A percentile compares a stretch with the other conserved stretches of the same genome.
phyloP scores from a whole-genome alignment of 1,140 invertebrate species.

The Diprion similis region DNA sequence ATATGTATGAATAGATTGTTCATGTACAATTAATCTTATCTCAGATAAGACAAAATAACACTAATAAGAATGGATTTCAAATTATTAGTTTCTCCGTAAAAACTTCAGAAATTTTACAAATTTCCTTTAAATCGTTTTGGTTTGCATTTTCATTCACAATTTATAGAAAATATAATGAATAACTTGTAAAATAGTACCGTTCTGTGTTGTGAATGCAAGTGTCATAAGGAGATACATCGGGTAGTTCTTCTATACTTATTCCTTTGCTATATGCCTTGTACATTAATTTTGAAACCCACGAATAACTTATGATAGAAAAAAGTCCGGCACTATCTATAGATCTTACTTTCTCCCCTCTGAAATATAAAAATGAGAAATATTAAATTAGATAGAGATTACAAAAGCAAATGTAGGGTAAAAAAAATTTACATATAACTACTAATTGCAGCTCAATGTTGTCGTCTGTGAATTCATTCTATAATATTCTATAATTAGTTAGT shows the following conservation, averaged over 20 bases:
- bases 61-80: too few relatives aligned
- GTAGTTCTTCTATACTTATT: slow-evolving; percentile 57
- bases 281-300: slow-evolving; percentile 68
- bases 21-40: too few relatives aligned
- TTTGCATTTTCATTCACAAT: not conserved
- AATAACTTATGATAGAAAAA: slow-evolving; percentile 65
- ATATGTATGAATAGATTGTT: too few relatives aligned
- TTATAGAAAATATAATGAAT: not conserved
- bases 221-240: slow-evolving; percentile 62
- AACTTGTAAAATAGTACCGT: slow-evolving; percentile 40
- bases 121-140: not conserved
- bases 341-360: slow-evolving; percentile 45
- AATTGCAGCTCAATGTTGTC: too few relatives aligned
- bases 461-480: not conserved
- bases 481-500: not conserved
- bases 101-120: too few relatives aligned
- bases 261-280: slow-evolving; percentile 64
- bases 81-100: too few relatives aligned
- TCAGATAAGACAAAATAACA: too few relatives aligned
- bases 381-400: too few relatives aligned
- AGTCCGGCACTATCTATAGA: slow-evolving; percentile 62
- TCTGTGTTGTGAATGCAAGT: slow-evolving; percentile 60
- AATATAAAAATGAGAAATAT: slow-evolving; percentile 1
- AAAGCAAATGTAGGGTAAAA: too few relatives aligned
- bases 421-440: too few relatives aligned